Base-by-base conservation (phyloP, 2,888 invertebrate species). In the Nomada fucata region DNA sequence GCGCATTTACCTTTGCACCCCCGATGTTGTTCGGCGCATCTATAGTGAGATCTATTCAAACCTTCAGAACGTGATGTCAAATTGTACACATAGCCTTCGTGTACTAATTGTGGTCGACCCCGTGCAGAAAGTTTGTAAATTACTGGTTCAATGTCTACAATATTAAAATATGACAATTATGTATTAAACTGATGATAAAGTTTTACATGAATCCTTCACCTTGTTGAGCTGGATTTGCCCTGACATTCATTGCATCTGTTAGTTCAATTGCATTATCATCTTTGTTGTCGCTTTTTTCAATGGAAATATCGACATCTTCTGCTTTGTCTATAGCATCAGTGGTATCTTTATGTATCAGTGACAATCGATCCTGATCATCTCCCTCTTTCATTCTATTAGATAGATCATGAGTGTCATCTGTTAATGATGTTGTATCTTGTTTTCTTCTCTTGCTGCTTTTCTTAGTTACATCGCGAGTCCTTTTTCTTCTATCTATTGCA, bases 1-100 rank as follows among this genome's bases (percentile, higher is more conserved):
- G 91, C 92, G 63, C 91, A 91, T 84, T 91, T 91, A 69, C 91
- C 91, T 36, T 89, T 88, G 76, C 91, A 91, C 67, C 91, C 91
- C 47, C 92, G 91, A 86, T 91, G 91, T 57, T 91, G 91, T 63
- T 91, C 92, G 4, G 92, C 91, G 52, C 91, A 91, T 67, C 91
- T 85, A 53, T 91, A 91, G 70, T 91, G 91, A 71, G 91, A 92
- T 36, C 90, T 90, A 77, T 92, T 91, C 52, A 91, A 79, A 23
- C 86, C 86, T 80, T 90, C 89, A 5, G 91, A 91, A 10, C 92
- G 91, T 15, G 91, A 92, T 18, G 91, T 91, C 75, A 91, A 82
- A 72, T 91, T 91, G 60, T 91, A 92, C 0, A 91, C 92, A n/a
- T 92, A 91, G 59, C 92, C 92, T 18, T 88, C 89, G 50, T 92